phyloP scores from a whole-genome alignment of 2,797 vertebrate genomes.

The Myotis pilosus region DNA sequence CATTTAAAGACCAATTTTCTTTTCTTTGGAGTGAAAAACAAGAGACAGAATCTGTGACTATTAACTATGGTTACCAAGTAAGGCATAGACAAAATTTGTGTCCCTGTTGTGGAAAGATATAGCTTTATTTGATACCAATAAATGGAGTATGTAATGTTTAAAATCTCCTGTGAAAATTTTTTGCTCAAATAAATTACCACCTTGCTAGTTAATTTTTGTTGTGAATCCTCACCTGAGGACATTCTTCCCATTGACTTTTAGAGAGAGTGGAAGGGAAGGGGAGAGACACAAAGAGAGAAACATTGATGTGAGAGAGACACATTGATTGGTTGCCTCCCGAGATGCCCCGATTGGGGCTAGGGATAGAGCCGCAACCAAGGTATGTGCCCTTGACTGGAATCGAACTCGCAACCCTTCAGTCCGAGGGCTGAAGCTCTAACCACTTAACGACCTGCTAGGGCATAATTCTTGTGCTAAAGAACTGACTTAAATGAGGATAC shows the following conservation, averaged over 20 bases:
- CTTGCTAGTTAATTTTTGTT: not conserved
- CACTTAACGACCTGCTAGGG: too few relatives aligned
- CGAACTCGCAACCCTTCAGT: too few relatives aligned
- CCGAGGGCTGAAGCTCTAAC: too few relatives aligned
- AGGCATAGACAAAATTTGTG: not conserved
- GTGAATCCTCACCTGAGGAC: too few relatives aligned
- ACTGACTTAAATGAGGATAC: not conserved
- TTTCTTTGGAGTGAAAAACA: not conserved
- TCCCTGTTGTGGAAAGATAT: not conserved
- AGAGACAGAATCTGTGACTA: not conserved
- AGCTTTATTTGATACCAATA: not conserved
- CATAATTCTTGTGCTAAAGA: not conserved
- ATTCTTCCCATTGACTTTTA: too few relatives aligned
- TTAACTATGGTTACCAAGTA: not conserved
- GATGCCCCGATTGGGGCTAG: too few relatives aligned
- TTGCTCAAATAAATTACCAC: not conserved
- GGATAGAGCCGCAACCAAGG: too few relatives aligned
- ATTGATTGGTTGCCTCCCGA: too few relatives aligned
- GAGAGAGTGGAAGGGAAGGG: too few relatives aligned
- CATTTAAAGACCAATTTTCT: not conserved
- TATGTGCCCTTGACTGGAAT: too few relatives aligned
- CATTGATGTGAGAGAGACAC: too few relatives aligned
- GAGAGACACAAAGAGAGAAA: too few relatives aligned
- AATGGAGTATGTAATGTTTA: not conserved
- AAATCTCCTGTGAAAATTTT: not conserved